phyloP scores from a whole-genome alignment of 2,797 vertebrate genomes.

The Lutjanus argentimaculatus region DNA sequence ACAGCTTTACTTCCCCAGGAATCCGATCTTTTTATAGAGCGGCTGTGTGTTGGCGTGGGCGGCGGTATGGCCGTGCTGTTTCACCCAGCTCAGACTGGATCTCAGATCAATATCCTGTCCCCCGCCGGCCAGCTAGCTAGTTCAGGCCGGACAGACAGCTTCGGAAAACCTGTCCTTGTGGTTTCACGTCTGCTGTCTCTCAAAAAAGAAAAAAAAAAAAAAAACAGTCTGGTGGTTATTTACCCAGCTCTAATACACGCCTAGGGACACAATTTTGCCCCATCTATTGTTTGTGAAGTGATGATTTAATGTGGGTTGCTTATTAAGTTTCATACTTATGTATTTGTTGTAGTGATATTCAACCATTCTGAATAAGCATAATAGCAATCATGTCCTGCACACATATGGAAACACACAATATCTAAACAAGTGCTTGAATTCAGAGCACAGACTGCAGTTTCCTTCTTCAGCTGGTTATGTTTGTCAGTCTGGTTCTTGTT shows the following conservation, averaged over 20 bases:
- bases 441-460: constrained; percentile 8
- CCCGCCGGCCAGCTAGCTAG: constrained; percentile 69
- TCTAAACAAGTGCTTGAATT: constrained; percentile 12
- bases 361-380: neutral
- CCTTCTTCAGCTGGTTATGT: constrained; percentile 28
- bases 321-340: neutral
- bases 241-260: constrained; percentile 18
- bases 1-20: constrained; percentile 56
- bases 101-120: constrained; percentile 85
- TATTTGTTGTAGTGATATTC: constrained; percentile 14
- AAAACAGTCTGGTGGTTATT: constrained; percentile 15
- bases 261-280: neutral
- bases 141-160: constrained; percentile 67
- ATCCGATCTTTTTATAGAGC: constrained; percentile 79
- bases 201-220: constrained; percentile 20
- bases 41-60: constrained; percentile 73
- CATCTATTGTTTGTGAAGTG: constrained; percentile 11
- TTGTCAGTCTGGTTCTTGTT: constrained; percentile 22
- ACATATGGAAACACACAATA: constrained; percentile 9
- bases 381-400: neutral
- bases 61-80: constrained; percentile 69
- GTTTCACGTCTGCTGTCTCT: constrained; percentile 58
- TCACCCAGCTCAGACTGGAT: constrained; percentile 78
- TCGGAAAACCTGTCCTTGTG: constrained; percentile 71
- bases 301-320: neutral